These are phyloP conservation scores for Leptopilina drosophilae DNA, from an alignment of 2,888 invertebrate species.

Conservation along the genomic window DNA sequence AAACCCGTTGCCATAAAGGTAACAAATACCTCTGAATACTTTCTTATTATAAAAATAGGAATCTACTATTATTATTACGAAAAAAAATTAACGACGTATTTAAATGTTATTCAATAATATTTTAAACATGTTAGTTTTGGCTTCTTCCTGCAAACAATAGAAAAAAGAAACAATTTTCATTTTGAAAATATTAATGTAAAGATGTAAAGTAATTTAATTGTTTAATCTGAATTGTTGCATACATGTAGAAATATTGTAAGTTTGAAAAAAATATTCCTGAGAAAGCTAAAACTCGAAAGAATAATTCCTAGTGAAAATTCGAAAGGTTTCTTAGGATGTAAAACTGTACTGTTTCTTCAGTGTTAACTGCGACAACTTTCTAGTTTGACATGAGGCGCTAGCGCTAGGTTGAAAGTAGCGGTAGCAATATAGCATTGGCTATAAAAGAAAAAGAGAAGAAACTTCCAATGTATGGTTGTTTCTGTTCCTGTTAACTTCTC, in stretches of 20 bases:
- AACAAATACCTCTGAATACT: conserved; percentile 72
- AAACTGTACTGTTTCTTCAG: conserved; percentile 68
- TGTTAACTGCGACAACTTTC: conserved; percentile 75
- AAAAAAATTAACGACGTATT: too few species aligned
- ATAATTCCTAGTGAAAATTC: conserved; percentile 69
- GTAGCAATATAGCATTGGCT: conserved; percentile 7
- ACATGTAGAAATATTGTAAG: too few species aligned
- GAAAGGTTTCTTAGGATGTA: conserved; percentile 71
- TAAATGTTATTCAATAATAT: too few species aligned
- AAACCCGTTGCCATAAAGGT: conserved; percentile 59
- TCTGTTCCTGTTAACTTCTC: conserved; percentile 1
- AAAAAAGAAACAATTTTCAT: too few species aligned
- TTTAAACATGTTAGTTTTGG: too few species aligned
- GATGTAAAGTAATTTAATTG: too few species aligned
- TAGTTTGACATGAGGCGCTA: conserved; percentile 71
- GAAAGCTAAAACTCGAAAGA: background rate
- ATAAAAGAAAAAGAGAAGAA: conserved; percentile 1
- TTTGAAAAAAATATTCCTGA: background rate
- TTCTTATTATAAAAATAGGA: conserved; percentile 75
- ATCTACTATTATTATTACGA: conserved; percentile 62
- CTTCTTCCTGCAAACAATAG: too few species aligned
- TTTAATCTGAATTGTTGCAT: too few species aligned
- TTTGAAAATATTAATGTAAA: too few species aligned
- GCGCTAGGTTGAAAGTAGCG: conserved; percentile 48
- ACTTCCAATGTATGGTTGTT: background rate